Evolutionary conservation across 2,888 invertebrate species (phyloP).

Genomic region (Parnassius smintheus): DNA sequence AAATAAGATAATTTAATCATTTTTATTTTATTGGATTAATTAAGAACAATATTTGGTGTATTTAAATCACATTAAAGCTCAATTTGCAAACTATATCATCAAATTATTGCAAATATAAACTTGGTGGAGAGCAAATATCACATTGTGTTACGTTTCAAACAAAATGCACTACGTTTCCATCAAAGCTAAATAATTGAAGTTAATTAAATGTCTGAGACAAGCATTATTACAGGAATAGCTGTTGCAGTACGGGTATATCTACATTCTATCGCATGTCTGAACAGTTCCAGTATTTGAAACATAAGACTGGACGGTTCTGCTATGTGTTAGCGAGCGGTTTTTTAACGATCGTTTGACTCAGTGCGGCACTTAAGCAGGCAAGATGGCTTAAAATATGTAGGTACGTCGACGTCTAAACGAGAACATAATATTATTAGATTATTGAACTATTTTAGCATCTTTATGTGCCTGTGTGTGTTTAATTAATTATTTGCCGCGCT

Average conservation of each 20-base stretch:
- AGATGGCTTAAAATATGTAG: neutral
- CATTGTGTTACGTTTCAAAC: slow-evolving; percentile 19
- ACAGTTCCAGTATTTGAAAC: slow-evolving; percentile 18
- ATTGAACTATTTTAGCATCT: neutral
- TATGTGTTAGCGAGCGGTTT: slow-evolving; percentile 1
- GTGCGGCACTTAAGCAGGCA: slow-evolving; percentile 3
- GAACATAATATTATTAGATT: slow-evolving; percentile 10
- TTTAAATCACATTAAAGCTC: neutral
- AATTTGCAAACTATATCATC: neutral
- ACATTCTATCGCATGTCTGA: slow-evolving; percentile 17
- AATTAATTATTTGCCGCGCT: too few species aligned
- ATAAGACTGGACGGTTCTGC: slow-evolving; percentile 6
- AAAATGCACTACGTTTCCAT: slow-evolving; percentile 22
- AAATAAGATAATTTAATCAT: too few species aligned
- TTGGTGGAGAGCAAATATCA: slow-evolving; percentile 8
- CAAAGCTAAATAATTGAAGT: slow-evolving; percentile 24
- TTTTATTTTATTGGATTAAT: too few species aligned
- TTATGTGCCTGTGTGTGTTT: too few species aligned
- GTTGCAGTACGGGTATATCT: slow-evolving; percentile 17
- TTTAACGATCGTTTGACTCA: slow-evolving; percentile 14
- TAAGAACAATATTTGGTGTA: neutral
- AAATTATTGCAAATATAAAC: neutral
- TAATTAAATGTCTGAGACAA: slow-evolving; percentile 26
- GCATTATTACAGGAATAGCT: slow-evolving; percentile 19
- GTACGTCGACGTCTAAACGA: neutral